These are phyloP conservation scores for Grallaria varia DNA, from an alignment of 2,113 vertebrate species.

Conservation along the genomic window DNA sequence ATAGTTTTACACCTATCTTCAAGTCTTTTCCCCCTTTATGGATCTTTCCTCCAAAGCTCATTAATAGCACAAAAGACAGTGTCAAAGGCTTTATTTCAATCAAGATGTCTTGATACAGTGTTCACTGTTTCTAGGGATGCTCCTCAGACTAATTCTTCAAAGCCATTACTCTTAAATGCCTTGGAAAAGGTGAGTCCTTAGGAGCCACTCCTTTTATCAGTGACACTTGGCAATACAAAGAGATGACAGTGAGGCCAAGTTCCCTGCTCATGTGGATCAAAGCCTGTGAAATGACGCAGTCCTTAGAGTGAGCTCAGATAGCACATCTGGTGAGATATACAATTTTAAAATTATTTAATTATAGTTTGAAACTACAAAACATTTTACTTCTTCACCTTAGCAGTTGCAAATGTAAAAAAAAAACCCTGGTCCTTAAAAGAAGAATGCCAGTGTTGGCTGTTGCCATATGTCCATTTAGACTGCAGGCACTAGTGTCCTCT, in stretches of 20 bases:
- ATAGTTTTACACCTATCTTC: not conserved
- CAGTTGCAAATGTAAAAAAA: not conserved
- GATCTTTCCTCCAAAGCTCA: not conserved
- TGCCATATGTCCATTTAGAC: not conserved
- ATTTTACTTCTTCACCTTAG: not conserved
- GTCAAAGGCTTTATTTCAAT: not conserved
- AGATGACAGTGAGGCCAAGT: not conserved
- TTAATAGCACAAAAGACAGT: not conserved
- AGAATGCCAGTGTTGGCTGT: not conserved
- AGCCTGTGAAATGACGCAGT: not conserved
- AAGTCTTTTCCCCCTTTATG: not conserved
- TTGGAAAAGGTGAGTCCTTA: not conserved
- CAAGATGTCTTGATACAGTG: not conserved
- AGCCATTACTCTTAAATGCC: not conserved
- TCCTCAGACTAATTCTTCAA: not conserved
- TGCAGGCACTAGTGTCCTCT: too few relatives aligned
- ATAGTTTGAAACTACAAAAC: not conserved
- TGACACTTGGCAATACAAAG: not conserved
- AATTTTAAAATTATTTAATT: not conserved
- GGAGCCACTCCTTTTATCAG: not conserved
- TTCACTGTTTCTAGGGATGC: not conserved
- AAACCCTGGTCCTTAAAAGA: fast-evolving
- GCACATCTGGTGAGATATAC: not conserved
- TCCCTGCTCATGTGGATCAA: not conserved
- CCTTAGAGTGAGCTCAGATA: not conserved